phyloP scores from a whole-genome alignment of 2,797 vertebrate species.

The Cynodonichthys magdalenae region DNA sequence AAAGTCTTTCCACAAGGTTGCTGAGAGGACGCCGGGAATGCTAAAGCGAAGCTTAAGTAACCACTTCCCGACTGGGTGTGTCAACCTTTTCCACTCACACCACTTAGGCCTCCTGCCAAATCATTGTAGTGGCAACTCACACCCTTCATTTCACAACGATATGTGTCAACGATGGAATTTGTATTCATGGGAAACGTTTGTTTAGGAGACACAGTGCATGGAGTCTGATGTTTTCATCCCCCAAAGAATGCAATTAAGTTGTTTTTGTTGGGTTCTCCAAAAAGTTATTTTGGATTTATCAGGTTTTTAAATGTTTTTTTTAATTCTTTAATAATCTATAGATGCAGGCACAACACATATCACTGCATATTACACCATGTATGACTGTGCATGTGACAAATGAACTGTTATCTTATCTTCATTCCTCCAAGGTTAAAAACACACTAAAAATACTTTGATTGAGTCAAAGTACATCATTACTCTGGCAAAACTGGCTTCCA shows the following conservation, averaged over 20 bases:
- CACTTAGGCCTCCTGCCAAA: conserved; percentile 60
- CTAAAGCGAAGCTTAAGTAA: conserved; percentile 71
- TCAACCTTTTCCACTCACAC: conserved; percentile 64
- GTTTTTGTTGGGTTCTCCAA: conserved; percentile 4
- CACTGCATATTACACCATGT: too few relatives aligned
- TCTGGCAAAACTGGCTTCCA: conserved; percentile 3
- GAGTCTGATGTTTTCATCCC: conserved; percentile 42
- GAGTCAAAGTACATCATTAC: background rate
- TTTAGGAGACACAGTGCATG: conserved; percentile 52
- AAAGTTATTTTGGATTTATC: conserved; percentile 35
- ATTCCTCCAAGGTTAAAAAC: conserved; percentile 11
- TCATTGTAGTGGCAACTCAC: conserved; percentile 74
- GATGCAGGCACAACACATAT: too few relatives aligned
- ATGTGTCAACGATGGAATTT: conserved; percentile 59
- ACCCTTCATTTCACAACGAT: conserved; percentile 64
- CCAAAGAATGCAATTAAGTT: conserved; percentile 54
- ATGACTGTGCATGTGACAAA: too few relatives aligned
- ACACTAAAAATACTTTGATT: background rate
- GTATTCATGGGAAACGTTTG: conserved; percentile 60
- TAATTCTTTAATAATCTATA: background rate
- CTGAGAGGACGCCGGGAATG: conserved; percentile 69
- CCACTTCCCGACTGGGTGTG: conserved; percentile 79
- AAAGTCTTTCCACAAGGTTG: conserved; percentile 71
- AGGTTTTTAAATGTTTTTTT: conserved; percentile 20
- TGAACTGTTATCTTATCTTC: conserved; percentile 5